phyloP scores from a whole-genome alignment of 1,140 invertebrate genomes.

The Luehdorfia chinensis region DNA sequence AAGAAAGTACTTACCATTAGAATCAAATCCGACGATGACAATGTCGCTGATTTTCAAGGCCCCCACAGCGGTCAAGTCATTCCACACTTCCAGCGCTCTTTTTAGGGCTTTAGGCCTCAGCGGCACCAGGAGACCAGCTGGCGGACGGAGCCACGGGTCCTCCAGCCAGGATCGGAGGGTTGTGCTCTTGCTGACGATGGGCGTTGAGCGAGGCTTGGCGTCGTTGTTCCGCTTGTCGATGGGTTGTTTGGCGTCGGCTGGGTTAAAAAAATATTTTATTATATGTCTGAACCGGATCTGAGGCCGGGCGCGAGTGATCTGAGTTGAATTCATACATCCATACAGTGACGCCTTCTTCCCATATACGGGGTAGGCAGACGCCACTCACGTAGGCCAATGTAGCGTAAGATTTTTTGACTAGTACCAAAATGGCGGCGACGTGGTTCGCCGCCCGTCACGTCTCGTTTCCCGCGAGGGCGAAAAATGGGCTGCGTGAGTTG shows the following conservation, averaged over 20 bases:
- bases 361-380: too few species aligned
- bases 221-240: constrained; percentile 31
- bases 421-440: too few species aligned
- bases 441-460: too few species aligned
- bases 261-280: too few species aligned
- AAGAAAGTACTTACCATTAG: constrained; percentile 54
- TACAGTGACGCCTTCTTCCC: too few species aligned
- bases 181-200: constrained; percentile 37
- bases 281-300: too few species aligned
- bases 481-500: too few species aligned
- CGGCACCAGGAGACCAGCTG: constrained; percentile 76
- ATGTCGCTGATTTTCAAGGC: constrained; percentile 53
- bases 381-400: too few species aligned
- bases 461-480: too few species aligned
- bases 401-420: too few species aligned
- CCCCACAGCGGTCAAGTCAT: constrained; percentile 49
- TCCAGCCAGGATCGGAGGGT: constrained; percentile 76
- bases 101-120: constrained; percentile 62
- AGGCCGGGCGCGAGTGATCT: too few species aligned
- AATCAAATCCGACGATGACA: constrained; percentile 65
- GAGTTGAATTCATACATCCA: too few species aligned
- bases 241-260: constrained; percentile 27
- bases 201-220: constrained; percentile 21
- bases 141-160: constrained; percentile 77
- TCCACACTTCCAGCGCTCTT: constrained; percentile 73